These are phyloP conservation scores for Onychostruthus taczanowskii DNA, from an alignment of 2,113 vertebrate genomes.

Conservation along the genomic window DNA sequence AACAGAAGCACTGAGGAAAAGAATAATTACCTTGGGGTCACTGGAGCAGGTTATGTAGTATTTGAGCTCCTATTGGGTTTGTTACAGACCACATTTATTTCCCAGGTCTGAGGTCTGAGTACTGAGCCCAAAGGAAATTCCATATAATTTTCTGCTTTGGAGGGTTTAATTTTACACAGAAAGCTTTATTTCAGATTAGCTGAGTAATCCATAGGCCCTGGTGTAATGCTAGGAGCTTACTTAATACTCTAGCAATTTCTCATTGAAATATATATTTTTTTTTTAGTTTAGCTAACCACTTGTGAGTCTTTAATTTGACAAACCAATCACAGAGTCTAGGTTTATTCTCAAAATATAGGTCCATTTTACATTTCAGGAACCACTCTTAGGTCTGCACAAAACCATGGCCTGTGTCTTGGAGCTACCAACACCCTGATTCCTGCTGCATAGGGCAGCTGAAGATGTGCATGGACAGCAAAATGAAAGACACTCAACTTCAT, in stretches of 20 bases:
- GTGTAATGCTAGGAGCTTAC: neutral
- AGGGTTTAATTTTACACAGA: slow-evolving; percentile 30
- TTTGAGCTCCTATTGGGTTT: neutral
- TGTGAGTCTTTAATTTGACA: neutral
- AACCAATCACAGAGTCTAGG: neutral
- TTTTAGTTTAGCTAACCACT: neutral
- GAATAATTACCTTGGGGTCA: neutral
- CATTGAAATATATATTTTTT: neutral
- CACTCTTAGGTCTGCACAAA: neutral
- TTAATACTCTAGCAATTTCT: neutral
- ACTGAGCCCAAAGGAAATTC: slow-evolving; percentile 42
- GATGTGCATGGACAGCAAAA: neutral
- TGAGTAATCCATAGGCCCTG: neutral
- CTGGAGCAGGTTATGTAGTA: neutral
- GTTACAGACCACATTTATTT: slow-evolving; percentile 18
- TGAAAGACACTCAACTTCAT: neutral
- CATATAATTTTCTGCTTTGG: slow-evolving; percentile 21
- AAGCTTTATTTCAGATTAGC: slow-evolving; percentile 39
- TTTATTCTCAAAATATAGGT: neutral
- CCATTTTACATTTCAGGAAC: neutral
- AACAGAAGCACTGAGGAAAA: slow-evolving; percentile 20
- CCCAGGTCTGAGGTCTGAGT: neutral
- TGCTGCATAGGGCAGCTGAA: neutral
- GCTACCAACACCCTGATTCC: neutral
- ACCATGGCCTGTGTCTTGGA: neutral